Base-by-base conservation (phyloP, 1,140 invertebrate species). In the Colletes latitarsis region DNA sequence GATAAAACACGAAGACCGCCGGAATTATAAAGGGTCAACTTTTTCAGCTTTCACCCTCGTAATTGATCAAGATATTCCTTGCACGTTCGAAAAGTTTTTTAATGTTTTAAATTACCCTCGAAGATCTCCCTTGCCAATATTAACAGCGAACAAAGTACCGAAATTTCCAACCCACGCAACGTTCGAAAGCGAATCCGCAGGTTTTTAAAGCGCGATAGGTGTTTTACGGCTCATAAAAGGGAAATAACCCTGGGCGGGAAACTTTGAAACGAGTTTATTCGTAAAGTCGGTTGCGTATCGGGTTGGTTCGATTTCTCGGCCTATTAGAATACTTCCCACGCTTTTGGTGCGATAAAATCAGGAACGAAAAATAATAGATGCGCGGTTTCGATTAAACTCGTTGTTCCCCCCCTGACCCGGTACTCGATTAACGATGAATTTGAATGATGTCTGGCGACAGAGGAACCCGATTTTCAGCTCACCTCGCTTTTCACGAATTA, bases 401-500 rank as follows among this genome's bases (percentile, higher is more conserved):
- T 78, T 80, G 53, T 72, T 83, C 62, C 68, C 64, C 46, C 66
- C 49, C 68, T 68, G 55, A 8, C 30, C 30, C n/a, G 39, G 55
- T 52, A 19, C 75, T 74, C 75, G 82, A 84, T 80, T 78, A 73
- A 64, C 63, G 63, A 57, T 79, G 69, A 84, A 80, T 84, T 69
- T 77, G 52, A 69, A 72, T 53, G 75, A 76, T 17, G 75, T 75
- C 62, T 79, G 69, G 46, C 58, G 75, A 71, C 73, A 80, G 67
- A 85, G 81, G 77, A 82, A 77, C 60, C 10, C 49, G 80, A 78
- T 81, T 83, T 74, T 77, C 55, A 58, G 55, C 60, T 74, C 70
- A 17, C 63, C 49, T 57, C 58, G 74, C 75, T 85, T 88, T 83
- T 81, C 79, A 53, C 71, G 81, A 81, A 78, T 78, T 83, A 83